These are phyloP conservation scores for Serranus cabrilla DNA, from an alignment of 2,797 vertebrate species.

Conservation along the genomic window DNA sequence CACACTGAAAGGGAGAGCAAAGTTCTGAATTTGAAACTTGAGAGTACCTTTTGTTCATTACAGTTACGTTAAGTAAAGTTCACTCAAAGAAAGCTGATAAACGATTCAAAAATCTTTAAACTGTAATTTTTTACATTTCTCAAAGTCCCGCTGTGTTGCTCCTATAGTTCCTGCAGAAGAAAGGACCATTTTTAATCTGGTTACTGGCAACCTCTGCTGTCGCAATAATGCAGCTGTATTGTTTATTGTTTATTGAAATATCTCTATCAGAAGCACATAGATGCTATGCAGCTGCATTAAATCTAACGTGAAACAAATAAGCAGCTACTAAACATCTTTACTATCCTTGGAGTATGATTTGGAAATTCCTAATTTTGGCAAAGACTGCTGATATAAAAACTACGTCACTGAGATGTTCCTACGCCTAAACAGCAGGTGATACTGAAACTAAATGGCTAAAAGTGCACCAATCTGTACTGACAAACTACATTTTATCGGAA, in stretches of 20 bases:
- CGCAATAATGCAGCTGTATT: neutral
- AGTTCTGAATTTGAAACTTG: neutral
- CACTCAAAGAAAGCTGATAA: neutral
- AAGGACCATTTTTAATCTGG: neutral
- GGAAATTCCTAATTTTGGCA: neutral
- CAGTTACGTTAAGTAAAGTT: neutral
- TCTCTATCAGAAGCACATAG: no score
- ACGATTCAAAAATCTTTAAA: neutral
- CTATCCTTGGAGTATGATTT: neutral
- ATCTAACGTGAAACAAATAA: neutral
- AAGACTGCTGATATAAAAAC: neutral
- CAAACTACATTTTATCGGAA: neutral
- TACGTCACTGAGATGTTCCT: accelerated
- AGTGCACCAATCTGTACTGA: neutral
- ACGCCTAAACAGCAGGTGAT: neutral
- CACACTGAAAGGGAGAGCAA: no score
- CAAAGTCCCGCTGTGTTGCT: neutral
- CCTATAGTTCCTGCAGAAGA: neutral
- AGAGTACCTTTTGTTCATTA: neutral
- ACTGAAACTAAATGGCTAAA: neutral
- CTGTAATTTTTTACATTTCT: neutral
- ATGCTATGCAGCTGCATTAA: neutral
- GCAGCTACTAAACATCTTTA: neutral
- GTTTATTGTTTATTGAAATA: no score
- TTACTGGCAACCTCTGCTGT: neutral